These are phyloP conservation scores for Copsychus sechellarum DNA, from an alignment of 2,113 vertebrate genomes.

Conservation along the genomic window DNA sequence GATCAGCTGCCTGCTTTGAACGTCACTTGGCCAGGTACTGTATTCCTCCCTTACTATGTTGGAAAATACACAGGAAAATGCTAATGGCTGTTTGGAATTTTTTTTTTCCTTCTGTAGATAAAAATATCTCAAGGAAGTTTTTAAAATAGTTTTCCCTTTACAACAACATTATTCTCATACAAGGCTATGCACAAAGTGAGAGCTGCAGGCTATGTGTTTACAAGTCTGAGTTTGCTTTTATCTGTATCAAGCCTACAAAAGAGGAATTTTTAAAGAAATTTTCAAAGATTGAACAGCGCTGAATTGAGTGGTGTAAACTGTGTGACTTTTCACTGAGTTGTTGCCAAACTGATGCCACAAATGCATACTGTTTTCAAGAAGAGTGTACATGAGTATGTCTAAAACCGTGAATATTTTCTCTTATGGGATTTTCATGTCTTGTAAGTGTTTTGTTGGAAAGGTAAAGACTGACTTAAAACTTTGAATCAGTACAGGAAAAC, in stretches of 20 bases:
- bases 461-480: background rate
- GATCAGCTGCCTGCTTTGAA: background rate
- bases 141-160: background rate
- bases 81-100: background rate
- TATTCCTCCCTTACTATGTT: background rate
- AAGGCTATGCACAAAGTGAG: background rate
- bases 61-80: background rate
- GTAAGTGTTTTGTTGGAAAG: background rate
- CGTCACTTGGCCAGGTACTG: background rate
- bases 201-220: background rate
- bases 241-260: background rate
- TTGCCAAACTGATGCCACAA: background rate
- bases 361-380: background rate
- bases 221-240: background rate
- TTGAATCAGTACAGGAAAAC: background rate
- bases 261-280: background rate
- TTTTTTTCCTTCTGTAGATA: background rate
- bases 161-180: background rate
- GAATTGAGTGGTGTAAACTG: background rate
- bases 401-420: background rate
- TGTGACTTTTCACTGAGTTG: background rate
- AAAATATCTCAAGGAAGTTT: background rate
- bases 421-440: background rate
- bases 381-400: background rate
- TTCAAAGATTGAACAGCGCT: background rate